Conservation (phyloP, 2,113 vertebrate genomes). For the Erythrocebus patas region DNA sequence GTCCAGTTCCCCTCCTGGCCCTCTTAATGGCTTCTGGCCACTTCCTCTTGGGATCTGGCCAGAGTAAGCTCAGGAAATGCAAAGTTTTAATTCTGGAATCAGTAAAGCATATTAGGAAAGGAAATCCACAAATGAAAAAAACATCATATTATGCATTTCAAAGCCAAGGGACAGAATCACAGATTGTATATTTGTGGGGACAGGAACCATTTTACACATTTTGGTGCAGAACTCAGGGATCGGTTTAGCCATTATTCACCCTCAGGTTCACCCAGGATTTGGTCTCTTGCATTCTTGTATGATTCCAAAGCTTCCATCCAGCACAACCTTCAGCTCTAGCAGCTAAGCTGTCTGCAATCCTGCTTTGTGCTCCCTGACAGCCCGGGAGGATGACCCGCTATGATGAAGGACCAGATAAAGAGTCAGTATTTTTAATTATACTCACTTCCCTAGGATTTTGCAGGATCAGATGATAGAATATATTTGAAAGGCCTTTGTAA, state of each 20-base stretch:
- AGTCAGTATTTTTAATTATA: background rate
- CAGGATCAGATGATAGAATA: background rate
- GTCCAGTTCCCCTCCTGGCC: constrained; percentile 6
- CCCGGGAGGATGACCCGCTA: background rate
- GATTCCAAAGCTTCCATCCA: background rate
- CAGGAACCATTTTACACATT: background rate
- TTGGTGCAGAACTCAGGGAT: background rate
- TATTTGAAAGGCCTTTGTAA: background rate
- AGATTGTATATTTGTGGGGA: background rate
- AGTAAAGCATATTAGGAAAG: constrained; percentile 68
- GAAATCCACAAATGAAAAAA: constrained; percentile 57
- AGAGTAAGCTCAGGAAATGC: constrained; percentile 66
- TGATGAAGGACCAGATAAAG: background rate
- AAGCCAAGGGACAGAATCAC: background rate
- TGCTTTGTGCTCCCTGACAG: background rate
- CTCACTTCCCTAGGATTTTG: background rate
- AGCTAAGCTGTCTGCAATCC: background rate
- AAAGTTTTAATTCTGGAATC: constrained; percentile 69
- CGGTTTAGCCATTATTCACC: background rate
- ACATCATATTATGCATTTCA: constrained; percentile 39
- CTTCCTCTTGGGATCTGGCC: constrained; percentile 71
- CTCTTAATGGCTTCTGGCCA: constrained; percentile 55
- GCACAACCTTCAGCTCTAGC: background rate
- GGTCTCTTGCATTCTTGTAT: background rate
- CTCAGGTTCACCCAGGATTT: background rate